Conservation (phyloP, 2,113 vertebrate species). For the Oryzias curvinotus region DNA sequence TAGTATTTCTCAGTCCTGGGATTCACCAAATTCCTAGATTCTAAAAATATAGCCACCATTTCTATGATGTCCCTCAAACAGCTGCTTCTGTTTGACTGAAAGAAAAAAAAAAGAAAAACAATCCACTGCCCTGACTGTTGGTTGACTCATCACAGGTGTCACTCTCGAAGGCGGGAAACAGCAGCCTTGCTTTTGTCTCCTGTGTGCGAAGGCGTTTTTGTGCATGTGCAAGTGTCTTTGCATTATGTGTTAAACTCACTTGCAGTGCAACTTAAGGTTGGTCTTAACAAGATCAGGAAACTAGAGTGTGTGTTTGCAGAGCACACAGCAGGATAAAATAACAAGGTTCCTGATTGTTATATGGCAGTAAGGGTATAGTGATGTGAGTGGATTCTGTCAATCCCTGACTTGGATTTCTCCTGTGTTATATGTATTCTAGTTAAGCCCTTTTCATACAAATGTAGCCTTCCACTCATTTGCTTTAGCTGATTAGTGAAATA, state of each 20-base stretch:
- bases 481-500: too few relatives aligned
- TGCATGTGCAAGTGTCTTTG: neutral
- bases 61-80: constrained; percentile 34
- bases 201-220: constrained; percentile 4
- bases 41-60: constrained; percentile 34
- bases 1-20: constrained; percentile 3
- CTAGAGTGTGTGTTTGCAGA: constrained; percentile 1
- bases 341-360: neutral
- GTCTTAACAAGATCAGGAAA: constrained; percentile 17
- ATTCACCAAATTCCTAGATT: constrained; percentile 1
- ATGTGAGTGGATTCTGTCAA: neutral
- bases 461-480: too few relatives aligned
- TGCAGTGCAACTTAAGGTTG: constrained; percentile 20
- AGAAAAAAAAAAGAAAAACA: constrained; percentile 34
- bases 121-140: constrained; percentile 23
- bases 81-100: constrained; percentile 28
- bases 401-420: neutral
- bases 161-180: constrained; percentile 34
- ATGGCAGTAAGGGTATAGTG: neutral
- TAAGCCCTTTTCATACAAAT: too few relatives aligned
- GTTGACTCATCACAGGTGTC: constrained; percentile 32
- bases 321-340: constrained; percentile 9
- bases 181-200: constrained; percentile 7
- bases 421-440: too few relatives aligned
- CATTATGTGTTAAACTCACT: constrained; percentile 1